phyloP scores from a whole-genome alignment of 1,140 invertebrate species.

The Berghia stephanieae region DNA sequence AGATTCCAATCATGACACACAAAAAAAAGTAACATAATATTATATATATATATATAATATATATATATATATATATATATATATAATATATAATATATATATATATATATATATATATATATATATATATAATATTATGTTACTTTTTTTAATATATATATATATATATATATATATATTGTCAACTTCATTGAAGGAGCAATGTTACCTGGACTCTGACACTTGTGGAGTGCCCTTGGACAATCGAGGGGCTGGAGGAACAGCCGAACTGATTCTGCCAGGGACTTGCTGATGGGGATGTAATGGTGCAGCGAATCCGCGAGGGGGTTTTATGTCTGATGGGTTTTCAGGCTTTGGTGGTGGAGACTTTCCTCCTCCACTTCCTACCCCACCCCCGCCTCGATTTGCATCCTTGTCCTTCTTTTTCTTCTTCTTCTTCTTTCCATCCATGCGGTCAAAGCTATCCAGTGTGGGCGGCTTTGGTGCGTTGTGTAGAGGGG shows the following conservation, averaged over 20 bases:
- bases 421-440: constrained; percentile 57
- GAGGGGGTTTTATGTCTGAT: constrained; percentile 47
- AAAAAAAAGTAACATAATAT: no score
- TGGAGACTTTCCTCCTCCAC: constrained; percentile 48
- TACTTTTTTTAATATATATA: no score
- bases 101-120: no score
- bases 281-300: constrained; percentile 46
- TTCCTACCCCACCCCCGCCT: constrained; percentile 47
- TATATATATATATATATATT: no score
- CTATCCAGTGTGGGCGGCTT: constrained; percentile 43
- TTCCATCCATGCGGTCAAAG: constrained; percentile 36
- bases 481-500: constrained; percentile 57
- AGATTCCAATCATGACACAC: no score
- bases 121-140: no score
- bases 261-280: constrained; percentile 42
- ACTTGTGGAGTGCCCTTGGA: constrained; percentile 52
- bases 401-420: constrained; percentile 28
- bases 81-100: no score
- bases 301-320: constrained; percentile 55
- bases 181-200: no score
- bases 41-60: no score
- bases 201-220: constrained; percentile 50
- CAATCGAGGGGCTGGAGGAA: constrained; percentile 44
- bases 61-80: no score
- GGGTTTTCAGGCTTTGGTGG: constrained; percentile 50